Base-by-base conservation (phyloP, 2,888 invertebrate genomes). In the Melinaea menophilus region DNA sequence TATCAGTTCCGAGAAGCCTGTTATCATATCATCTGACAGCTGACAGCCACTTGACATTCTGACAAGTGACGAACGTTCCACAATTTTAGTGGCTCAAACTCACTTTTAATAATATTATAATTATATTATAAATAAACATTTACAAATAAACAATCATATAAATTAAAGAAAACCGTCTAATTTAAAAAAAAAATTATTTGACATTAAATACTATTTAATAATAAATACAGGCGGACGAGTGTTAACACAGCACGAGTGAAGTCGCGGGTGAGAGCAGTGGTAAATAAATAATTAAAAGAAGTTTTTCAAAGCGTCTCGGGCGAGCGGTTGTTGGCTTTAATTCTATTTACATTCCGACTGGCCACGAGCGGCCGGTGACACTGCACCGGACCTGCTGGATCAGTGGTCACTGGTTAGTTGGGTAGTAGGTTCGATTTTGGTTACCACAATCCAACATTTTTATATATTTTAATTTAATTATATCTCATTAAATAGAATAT, bases 261-360 rank as follows among this genome's bases (percentile, higher is more conserved):
- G 55, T 70, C 65, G 66, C 67, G 63, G 62, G 63, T 61, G 65
- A 46, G 63, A 62, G 62, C 65, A 70, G 62, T 69, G 69, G 63
- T 72, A 74, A 73, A 76, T 76, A 73, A 74, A 78, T 79, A 79
- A 79, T 77, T 79, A 77, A 77, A 78, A 72, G 71, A 68, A 73
- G 69, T 75, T 76, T 78, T 76, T 73, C 72, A 71, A 67, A 63
- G 55, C 65, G 71, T 67, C 74, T 69, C 75, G 70, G 70, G 69
- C 68, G 73, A 74, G 73, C 75, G 73, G 74, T 70, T 74, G 72
- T 69, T 71, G 73, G 72, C 78, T 81, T 79, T 79, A 75, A 78
- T 81, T 83, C 82, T 84, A 83, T 84, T 85, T 85, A 84, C 84
- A 81, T 79, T 80, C 80, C 78, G 72, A 71, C 67, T 71, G 73